These are phyloP conservation scores for Dicerorhinus sumatrensis DNA, from an alignment of 2,113 vertebrate genomes.

Conservation along the genomic window DNA sequence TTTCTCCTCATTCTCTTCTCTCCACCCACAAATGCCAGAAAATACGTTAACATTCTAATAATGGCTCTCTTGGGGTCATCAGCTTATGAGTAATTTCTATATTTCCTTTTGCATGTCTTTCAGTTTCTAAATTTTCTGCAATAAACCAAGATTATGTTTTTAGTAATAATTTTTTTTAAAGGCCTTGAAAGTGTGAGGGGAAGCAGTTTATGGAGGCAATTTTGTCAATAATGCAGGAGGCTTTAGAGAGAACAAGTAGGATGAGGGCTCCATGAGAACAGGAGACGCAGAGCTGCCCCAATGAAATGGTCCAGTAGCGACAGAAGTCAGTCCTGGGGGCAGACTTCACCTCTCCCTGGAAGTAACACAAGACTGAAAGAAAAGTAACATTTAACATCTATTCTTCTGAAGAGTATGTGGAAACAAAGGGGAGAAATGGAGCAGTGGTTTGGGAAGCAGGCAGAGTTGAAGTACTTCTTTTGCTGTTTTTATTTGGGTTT, in stretches of 20 bases:
- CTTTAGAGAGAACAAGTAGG: not conserved
- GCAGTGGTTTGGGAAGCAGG: not conserved
- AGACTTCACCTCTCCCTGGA: not conserved
- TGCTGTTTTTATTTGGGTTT: not conserved
- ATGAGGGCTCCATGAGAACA: not conserved
- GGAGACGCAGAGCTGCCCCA: not conserved
- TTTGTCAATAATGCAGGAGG: not conserved
- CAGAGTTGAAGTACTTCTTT: not conserved
- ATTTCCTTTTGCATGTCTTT: not conserved
- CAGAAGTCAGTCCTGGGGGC: not conserved
- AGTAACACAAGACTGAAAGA: not conserved
- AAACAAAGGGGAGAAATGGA: not conserved
- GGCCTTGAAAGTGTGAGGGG: not conserved
- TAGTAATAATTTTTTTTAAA: not conserved
- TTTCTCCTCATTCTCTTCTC: not conserved
- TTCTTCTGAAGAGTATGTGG: not conserved
- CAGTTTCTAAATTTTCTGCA: slow-evolving; percentile 37
- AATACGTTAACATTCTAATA: not conserved
- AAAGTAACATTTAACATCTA: not conserved
- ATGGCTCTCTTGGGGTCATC: not conserved
- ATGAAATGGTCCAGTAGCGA: not conserved
- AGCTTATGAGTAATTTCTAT: not conserved
- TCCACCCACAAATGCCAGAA: not conserved
- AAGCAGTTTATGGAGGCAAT: not conserved
- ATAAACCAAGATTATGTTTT: not conserved